These are phyloP conservation scores for Tragelaphus strepsiceros DNA, from an alignment of 2,113 vertebrate species.

Conservation along the genomic window DNA sequence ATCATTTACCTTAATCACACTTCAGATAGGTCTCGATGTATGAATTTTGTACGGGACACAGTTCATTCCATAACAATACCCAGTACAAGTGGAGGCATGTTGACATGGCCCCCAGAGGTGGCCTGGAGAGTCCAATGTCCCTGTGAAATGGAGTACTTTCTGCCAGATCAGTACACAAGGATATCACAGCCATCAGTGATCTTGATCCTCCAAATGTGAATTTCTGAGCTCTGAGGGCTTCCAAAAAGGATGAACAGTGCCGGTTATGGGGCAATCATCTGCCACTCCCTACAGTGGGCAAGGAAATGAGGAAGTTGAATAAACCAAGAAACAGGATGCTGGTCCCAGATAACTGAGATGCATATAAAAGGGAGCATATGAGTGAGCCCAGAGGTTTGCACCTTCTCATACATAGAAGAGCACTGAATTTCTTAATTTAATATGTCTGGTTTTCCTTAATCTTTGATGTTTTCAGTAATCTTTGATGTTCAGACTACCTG, in stretches of 20 bases:
- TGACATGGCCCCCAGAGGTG: not conserved
- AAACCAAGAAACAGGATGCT: not conserved
- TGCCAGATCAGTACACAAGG: not conserved
- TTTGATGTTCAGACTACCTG: not conserved
- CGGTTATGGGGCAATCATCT: not conserved
- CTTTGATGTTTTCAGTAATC: not conserved
- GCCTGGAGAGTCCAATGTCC: fast-evolving
- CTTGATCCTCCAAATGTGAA: not conserved
- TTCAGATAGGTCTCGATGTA: not conserved
- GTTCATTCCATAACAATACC: too few relatives aligned
- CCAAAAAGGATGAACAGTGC: not conserved
- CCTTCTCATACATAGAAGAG: not conserved
- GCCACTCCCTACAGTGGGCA: not conserved
- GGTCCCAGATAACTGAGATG: not conserved
- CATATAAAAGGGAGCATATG: not conserved
- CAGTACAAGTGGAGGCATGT: not conserved
- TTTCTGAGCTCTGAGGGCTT: not conserved
- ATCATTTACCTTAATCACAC: not conserved
- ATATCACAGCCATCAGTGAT: not conserved
- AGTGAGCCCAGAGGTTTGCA: not conserved
- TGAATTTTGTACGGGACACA: not conserved
- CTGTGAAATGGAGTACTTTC: not conserved
- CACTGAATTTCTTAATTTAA: not conserved
- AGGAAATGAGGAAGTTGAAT: not conserved
- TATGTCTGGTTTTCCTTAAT: not conserved